Conservation (phyloP, 2,797 vertebrate genomes). For the Notolepis coatsorum region DNA sequence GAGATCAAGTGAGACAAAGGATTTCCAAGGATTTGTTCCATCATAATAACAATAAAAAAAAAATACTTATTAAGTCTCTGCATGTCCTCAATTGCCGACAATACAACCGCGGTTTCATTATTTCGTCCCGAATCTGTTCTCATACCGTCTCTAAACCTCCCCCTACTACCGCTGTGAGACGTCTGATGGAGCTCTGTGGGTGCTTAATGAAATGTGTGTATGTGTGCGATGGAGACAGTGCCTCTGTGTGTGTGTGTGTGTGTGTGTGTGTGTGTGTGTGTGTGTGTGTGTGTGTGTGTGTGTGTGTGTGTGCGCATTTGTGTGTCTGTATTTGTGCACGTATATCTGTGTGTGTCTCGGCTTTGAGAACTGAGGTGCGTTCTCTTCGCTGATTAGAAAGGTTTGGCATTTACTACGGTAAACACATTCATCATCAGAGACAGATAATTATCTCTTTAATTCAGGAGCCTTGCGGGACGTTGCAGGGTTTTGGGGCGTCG, state of each 20-base stretch:
- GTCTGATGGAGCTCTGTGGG: constrained; percentile 39
- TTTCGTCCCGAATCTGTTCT: constrained; percentile 18
- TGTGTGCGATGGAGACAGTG: not conserved
- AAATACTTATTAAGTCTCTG: not conserved
- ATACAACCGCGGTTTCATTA: constrained; percentile 31
- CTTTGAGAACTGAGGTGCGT: not conserved
- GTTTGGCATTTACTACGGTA: constrained; percentile 77
- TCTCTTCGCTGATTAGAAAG: constrained; percentile 71
- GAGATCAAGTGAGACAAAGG: too few relatives aligned
- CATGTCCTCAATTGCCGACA: not conserved
- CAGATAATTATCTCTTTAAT: constrained; percentile 83
- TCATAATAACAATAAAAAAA: not conserved
- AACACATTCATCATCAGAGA: constrained; percentile 83
- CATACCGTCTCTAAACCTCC: constrained; percentile 45
- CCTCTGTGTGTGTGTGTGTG: not conserved
- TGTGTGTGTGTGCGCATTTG: not conserved
- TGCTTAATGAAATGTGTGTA: constrained; percentile 42
- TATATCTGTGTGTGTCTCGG: not conserved
- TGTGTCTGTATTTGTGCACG: not conserved
- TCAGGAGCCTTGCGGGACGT: constrained; percentile 60
- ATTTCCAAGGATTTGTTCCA: too few relatives aligned
- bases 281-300: not conserved
- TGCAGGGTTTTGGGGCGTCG: constrained; percentile 49
- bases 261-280: not conserved
- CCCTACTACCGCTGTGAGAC: constrained; percentile 16